Percentiles rank a stretch among this genome's conserved stretches.
phyloP scores from a whole-genome alignment of 2,113 vertebrate genomes.

The Elephantulus edwardii region DNA sequence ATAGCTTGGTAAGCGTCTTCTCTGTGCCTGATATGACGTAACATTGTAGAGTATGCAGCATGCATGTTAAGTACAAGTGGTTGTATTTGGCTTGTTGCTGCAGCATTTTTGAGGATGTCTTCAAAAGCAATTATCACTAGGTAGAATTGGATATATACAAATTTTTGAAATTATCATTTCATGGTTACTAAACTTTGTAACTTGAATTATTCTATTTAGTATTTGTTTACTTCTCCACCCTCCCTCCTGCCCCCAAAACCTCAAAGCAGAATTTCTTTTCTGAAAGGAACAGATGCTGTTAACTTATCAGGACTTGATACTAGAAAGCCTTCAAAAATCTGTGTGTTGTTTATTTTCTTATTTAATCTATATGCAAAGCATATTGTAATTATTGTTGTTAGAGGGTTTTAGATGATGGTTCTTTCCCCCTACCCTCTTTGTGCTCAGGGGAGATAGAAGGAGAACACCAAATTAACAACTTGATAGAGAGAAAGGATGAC shows the following conservation, averaged over 20 bases:
- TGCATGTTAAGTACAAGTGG: constrained; percentile 73
- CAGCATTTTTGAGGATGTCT: constrained; percentile 71
- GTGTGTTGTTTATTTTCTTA: constrained; percentile 74
- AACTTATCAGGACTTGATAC: constrained; percentile 75
- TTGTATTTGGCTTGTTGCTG: constrained; percentile 75
- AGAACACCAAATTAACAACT: constrained; percentile 65
- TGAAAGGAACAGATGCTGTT: constrained; percentile 71
- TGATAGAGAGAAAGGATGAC: constrained; percentile 76
- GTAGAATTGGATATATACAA: constrained; percentile 71
- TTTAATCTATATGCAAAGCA: constrained; percentile 70
- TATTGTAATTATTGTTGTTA: constrained; percentile 69
- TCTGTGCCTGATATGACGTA: constrained; percentile 79
- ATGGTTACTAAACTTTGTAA: constrained; percentile 64
- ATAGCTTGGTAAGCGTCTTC: constrained; percentile 77
- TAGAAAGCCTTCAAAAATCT: constrained; percentile 68
- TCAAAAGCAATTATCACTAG: constrained; percentile 72
- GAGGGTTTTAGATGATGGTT: constrained; percentile 45
- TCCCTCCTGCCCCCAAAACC: neutral
- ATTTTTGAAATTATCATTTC: constrained; percentile 54
- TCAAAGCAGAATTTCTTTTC: constrained; percentile 63
- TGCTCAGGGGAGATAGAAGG: constrained; percentile 68
- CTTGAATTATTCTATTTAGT: constrained; percentile 69
- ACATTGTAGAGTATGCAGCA: constrained; percentile 76
- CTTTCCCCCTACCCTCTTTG: constrained; percentile 13
- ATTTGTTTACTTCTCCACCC: constrained; percentile 60